phyloP scores from a whole-genome alignment of 2,113 vertebrate genomes.

The Speoplatyrhinus poulsoni region DNA sequence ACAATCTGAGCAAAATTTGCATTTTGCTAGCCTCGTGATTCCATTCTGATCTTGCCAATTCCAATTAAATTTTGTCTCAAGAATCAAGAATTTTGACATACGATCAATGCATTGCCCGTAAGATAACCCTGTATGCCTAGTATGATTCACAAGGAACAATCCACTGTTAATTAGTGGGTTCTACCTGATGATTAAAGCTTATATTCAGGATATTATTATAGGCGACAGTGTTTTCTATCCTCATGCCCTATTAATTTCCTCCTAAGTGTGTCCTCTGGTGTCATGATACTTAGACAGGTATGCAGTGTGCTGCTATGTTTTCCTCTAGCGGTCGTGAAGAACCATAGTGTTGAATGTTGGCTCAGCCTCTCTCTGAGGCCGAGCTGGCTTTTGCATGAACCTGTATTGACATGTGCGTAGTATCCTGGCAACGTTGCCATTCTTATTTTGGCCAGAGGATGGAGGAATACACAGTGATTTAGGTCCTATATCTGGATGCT shows the following conservation, averaged over 20 bases:
- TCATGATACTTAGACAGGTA: slow-evolving; percentile 24
- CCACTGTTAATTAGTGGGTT: too few relatives aligned
- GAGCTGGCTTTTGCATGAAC: slow-evolving; percentile 49
- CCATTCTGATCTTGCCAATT: too few relatives aligned
- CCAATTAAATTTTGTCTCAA: too few relatives aligned
- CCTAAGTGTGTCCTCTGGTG: not conserved
- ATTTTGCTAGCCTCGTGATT: too few relatives aligned
- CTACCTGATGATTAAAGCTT: too few relatives aligned
- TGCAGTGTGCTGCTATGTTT: slow-evolving; percentile 37
- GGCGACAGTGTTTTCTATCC: not conserved
- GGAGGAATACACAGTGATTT: slow-evolving; percentile 20
- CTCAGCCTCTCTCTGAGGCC: slow-evolving; percentile 9
- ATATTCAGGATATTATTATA: not conserved
- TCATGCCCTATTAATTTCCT: not conserved
- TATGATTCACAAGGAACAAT: too few relatives aligned
- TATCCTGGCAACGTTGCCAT: slow-evolving; percentile 24
- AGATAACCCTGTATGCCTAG: too few relatives aligned
- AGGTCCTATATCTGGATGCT: slow-evolving; percentile 9
- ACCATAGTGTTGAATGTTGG: slow-evolving; percentile 45
- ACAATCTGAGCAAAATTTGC: not conserved
- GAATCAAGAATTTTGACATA: too few relatives aligned
- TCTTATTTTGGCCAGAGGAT: slow-evolving; percentile 22
- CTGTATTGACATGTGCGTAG: slow-evolving; percentile 40
- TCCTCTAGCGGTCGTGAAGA: slow-evolving; percentile 42
- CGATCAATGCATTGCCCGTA: too few relatives aligned